Evolutionary conservation across 2,797 vertebrate genomes (phyloP).

Genomic region (Sebastes oblongus): DNA sequence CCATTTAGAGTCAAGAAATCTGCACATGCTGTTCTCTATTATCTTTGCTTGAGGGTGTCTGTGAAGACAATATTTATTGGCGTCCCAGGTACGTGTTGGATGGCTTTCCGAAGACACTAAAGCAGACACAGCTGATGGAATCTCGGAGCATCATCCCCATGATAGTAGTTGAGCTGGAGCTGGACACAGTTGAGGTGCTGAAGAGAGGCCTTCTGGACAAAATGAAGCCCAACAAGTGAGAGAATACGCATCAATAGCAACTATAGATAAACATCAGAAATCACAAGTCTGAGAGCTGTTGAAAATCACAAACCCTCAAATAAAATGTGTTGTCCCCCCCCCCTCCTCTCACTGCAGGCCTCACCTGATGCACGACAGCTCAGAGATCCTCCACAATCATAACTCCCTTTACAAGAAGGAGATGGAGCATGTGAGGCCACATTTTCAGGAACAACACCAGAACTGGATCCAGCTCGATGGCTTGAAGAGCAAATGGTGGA

Average conservation of each 20-base stretch:
- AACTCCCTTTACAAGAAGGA: slow-evolving; percentile 85
- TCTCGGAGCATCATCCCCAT: slow-evolving; percentile 87
- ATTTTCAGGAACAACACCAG: slow-evolving; percentile 85
- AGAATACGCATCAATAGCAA: neutral
- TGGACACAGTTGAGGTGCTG: slow-evolving; percentile 87
- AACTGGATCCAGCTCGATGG: slow-evolving; percentile 90
- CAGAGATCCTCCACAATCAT: slow-evolving; percentile 84
- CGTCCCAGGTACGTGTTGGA: slow-evolving; percentile 90
- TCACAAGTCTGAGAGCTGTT: neutral
- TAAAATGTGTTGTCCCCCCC: neutral
- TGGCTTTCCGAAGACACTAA: slow-evolving; percentile 89
- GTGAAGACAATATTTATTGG: neutral
- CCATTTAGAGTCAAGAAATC: neutral
- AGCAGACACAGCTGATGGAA: slow-evolving; percentile 87
- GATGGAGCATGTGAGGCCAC: slow-evolving; percentile 76
- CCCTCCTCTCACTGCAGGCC: slow-evolving; percentile 57
- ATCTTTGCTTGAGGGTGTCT: neutral
- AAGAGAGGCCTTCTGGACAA: slow-evolving; percentile 86
- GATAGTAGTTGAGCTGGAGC: slow-evolving; percentile 87
- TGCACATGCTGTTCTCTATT: neutral
- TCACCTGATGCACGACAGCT: slow-evolving; percentile 85
- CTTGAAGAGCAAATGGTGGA: slow-evolving; percentile 91
- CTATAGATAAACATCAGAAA: neutral
- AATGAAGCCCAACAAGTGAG: slow-evolving; percentile 82
- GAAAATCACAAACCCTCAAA: neutral